Conservation (phyloP, 2,888 invertebrate genomes). For the Priocnemis perturbator region DNA sequence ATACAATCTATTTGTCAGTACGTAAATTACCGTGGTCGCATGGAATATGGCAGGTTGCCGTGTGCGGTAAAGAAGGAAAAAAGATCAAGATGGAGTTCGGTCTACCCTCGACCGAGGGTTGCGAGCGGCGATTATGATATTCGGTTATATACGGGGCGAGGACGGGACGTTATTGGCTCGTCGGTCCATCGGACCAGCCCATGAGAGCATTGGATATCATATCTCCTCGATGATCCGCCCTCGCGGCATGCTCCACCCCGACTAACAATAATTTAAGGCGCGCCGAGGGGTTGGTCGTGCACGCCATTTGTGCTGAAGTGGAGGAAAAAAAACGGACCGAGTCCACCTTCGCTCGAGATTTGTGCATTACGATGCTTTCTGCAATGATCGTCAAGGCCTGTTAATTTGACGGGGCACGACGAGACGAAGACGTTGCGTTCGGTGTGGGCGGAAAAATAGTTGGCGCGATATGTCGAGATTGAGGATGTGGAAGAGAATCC, state of each 20-base stretch:
- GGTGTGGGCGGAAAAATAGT: too few relatives aligned
- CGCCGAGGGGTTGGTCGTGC: slow-evolving; percentile 44
- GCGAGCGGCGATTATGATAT: slow-evolving; percentile 51
- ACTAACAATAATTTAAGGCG: slow-evolving; percentile 56
- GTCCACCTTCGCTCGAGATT: neutral
- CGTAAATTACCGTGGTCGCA: too few relatives aligned
- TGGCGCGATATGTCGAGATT: slow-evolving; percentile 56
- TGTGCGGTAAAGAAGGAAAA: too few relatives aligned
- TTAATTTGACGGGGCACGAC: too few relatives aligned
- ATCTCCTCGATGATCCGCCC: slow-evolving; percentile 70
- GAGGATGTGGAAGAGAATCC: slow-evolving; percentile 50
- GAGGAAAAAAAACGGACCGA: slow-evolving; percentile 40
- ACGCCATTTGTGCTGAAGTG: slow-evolving; percentile 45
- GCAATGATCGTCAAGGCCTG: too few relatives aligned
- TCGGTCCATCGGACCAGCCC: slow-evolving; percentile 48
- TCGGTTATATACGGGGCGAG: slow-evolving; percentile 49
- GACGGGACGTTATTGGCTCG: slow-evolving; percentile 59
- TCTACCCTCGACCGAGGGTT: neutral
- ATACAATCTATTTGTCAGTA: too few relatives aligned
- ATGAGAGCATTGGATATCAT: slow-evolving; percentile 64
- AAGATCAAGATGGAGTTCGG: too few relatives aligned
- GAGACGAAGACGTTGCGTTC: too few relatives aligned
- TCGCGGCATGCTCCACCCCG: slow-evolving; percentile 67
- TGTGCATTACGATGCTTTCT: too few relatives aligned
- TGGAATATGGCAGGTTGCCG: too few relatives aligned